Base-by-base conservation (phyloP, 2,113 vertebrate genomes). In the Pteropus alecto region DNA sequence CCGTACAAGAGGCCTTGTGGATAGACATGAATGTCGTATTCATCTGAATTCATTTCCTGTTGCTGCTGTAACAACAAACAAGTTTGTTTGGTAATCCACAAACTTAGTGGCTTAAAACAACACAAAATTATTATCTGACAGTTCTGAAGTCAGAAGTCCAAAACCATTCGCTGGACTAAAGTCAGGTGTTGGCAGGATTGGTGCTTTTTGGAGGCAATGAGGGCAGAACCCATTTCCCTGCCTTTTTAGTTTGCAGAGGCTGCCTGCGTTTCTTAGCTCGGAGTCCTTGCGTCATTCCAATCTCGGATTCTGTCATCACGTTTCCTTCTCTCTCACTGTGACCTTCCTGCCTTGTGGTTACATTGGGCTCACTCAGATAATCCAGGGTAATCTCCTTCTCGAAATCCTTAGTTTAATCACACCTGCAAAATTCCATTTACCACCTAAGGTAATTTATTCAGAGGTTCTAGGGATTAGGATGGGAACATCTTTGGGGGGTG, bases 51-150 rank as follows among this genome's bases (percentile, higher is more conserved):
- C 38, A 43, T 94, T 93, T 94, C 63, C 77, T 77, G 22, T 65
- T 81, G 28, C 48, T 79, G 84, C 77, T 76, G 12, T 93, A 73
- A 97, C 54, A 90, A 87, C 58, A 77, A 77, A 89, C 24, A 63
- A 35, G 46, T 79, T 54, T 30, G 46, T 56, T 90, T 67, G 74
- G 74, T 56, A 79, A 78, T 67, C 76, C 18, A 61, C 30, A 61
- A 65, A 70, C 8, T 41, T 85, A 48, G 71, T 82, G 86, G 35
- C 58, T 83, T 61, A 58, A 95, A 48, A 88, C 43, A 74, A n/a
- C 33, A 56, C 41, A 51, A 84, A 51, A 71, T 83, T 82, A 48
- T 82, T 43, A 30, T 33, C 58, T 82, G 73, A 61, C 48, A 70
- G 63, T 68, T 86, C 56, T 97, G 56, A 33, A 77, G 73, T 43